These are phyloP conservation scores for Nothocercus julius DNA, from an alignment of 2,113 vertebrate species.

Conservation along the genomic window DNA sequence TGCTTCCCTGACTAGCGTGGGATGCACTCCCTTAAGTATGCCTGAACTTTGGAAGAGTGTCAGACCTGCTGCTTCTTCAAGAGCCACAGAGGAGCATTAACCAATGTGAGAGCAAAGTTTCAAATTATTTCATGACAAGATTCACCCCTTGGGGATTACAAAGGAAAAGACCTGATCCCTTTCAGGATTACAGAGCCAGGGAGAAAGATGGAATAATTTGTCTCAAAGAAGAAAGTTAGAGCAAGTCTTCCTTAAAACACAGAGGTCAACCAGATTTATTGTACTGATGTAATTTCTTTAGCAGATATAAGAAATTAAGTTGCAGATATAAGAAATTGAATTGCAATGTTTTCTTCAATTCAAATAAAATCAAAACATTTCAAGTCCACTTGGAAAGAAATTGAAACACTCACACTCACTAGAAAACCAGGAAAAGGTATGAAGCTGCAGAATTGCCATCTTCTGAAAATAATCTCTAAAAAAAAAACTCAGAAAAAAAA, in stretches of 20 bases:
- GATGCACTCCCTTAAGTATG: background rate
- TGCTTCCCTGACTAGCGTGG: background rate
- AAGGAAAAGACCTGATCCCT: slow-evolving; percentile 1
- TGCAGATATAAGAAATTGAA: background rate
- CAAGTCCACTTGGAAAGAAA: background rate
- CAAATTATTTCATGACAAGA: background rate
- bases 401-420: background rate
- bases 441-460: background rate
- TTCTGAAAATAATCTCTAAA: background rate
- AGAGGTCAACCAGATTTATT: slow-evolving; percentile 1
- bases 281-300: slow-evolving; percentile 12
- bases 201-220: background rate
- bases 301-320: background rate
- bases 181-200: background rate
- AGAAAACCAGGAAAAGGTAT: background rate
- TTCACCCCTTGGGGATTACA: background rate
- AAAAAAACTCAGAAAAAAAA: no score
- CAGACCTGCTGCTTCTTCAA: background rate
- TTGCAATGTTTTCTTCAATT: background rate
- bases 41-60: background rate
- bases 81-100: background rate
- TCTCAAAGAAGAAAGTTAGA: background rate
- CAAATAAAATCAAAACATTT: slow-evolving; percentile 1
- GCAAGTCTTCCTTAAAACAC: slow-evolving; percentile 2
- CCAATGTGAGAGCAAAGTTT: slow-evolving; percentile 3